Evolutionary conservation across 2,888 invertebrate genomes (phyloP), one percentile per base, ranked within the genome.

Genomic region (Mythimna lalbum): DNA sequence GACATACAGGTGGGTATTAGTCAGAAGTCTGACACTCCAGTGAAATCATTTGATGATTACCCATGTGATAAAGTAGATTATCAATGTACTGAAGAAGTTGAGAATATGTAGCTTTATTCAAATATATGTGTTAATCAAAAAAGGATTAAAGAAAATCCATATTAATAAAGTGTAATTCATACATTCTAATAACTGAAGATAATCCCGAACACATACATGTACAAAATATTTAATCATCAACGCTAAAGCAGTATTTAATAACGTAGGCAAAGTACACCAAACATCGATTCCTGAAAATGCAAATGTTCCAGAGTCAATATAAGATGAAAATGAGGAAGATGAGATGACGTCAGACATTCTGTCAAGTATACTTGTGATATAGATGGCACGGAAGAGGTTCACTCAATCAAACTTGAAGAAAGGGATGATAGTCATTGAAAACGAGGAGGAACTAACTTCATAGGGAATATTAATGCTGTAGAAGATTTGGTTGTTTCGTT

Each of bases 361-460:
- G 6, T 14, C 39, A 63, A 78, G 31, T 14, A 47, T 73, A 60
- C 59, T 50, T 61, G 27, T 49, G 31, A 55, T 62, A 69, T 43
- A 19, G 23, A 31, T 63, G 43, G 61, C 21, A 17, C 10, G 47
- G 47, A 52, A 62, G 57, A 39, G 10, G 14, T 19, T 43, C 55
- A 63, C 75, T 69, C 63, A 63, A 69, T 79, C 60, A 74, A 61
- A 55, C 36, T 43, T 47, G 23, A 10, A 21, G 19, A 14, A 52
- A 33, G 49, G 19, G 50, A 60, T 50, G 21, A 19, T 60, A 53
- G 21, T 21, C 17, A 49, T 27, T 64, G 19, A 33, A 27, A 17
- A 4, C 3, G 21, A 33, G 17, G 6, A 43, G 7, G 4, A 36
- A 50, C 27, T 56, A n/a, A 31, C 39, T n/a, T 36, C 17, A 36